Evolutionary conservation across 2,113 vertebrate species (phyloP), one percentile per base, ranked within the genome.

Genomic region (Tetrao urogallus): DNA sequence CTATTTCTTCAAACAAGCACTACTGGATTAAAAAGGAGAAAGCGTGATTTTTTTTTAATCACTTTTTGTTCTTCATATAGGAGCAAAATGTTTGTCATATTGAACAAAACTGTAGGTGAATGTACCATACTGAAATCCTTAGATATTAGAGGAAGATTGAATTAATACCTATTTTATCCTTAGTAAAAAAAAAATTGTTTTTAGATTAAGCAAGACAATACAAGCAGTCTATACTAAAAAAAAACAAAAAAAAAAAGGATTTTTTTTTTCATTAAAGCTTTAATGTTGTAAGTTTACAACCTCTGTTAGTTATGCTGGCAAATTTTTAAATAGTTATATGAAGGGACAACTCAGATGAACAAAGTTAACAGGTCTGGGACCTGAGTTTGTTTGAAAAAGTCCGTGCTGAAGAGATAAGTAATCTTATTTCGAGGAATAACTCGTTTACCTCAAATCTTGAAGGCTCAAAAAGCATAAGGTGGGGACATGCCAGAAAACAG

Each of bases 1-100:
- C 90, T 89, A 60, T 77, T 95, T 93, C 94, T 95, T 96, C 84
- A 92, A 93, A 94, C 32, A 88, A 75, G 80, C 32, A 91, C 82
- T 94, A 63, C 92, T 87, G 86, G 84, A 91, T 94, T 92, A 58
- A 92, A 72, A 81, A 90, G 82, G 28, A 92, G 43, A 91, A 94
- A 95, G 81, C 6, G 27, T 82, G n/a, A 85, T 92, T 56, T 54
- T 54, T 54, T 32, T 32, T 57, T 7, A 47, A 86, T 69, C 80
- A 10, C 64, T 65, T 95, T 94, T 94, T 95, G 82, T 92, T 90
- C 76, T 45, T 86, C 9, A 19, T 38, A 1, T 0, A 90, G 45
- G 52, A 54, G 52, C 15, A 54, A 54, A 54, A 30, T 10, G 15
- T 54, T 54, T 30, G 27, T 17, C 15, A 17, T 30, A 1, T 1